These are phyloP conservation scores for Macrotus californicus DNA, from an alignment of 2,113 vertebrate genomes.

Conservation along the genomic window DNA sequence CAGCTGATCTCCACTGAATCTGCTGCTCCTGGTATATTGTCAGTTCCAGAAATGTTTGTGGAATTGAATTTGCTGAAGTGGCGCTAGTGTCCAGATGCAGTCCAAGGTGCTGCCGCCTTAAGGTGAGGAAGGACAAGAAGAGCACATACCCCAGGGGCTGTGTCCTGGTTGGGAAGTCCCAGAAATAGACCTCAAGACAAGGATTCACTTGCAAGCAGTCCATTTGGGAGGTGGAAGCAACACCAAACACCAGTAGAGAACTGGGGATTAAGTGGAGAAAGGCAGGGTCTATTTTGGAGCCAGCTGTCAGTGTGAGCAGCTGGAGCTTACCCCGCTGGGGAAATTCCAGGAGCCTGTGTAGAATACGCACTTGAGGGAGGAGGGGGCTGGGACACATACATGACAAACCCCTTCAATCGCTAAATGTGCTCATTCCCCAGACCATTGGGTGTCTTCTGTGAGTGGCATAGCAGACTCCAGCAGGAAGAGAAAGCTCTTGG, in stretches of 20 bases:
- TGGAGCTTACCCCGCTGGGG: not conserved
- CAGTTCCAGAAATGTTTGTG: not conserved
- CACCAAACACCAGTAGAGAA: not conserved
- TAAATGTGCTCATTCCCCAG: not conserved
- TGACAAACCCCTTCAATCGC: not conserved
- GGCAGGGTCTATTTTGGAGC: not conserved
- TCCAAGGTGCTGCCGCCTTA: not conserved
- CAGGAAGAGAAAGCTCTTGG: not conserved
- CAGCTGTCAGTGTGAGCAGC: not conserved
- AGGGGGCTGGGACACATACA: not conserved
- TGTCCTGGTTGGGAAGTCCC: not conserved
- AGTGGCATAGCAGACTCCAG: not conserved
- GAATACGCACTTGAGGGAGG: not conserved
- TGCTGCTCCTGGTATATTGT: not conserved
- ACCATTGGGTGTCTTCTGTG: not conserved
- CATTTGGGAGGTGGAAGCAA: not conserved
- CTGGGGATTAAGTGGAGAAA: not conserved
- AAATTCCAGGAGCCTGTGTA: not conserved
- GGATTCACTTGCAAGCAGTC: not conserved
- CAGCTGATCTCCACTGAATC: not conserved
- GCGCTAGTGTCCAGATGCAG: not conserved
- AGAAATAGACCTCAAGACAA: not conserved
- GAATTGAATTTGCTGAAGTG: not conserved
- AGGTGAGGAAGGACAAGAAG: not conserved
- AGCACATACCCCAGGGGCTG: not conserved